These are phyloP conservation scores for Oncorhynchus keta DNA, from an alignment of 2,113 vertebrate species.

Conservation along the genomic window DNA sequence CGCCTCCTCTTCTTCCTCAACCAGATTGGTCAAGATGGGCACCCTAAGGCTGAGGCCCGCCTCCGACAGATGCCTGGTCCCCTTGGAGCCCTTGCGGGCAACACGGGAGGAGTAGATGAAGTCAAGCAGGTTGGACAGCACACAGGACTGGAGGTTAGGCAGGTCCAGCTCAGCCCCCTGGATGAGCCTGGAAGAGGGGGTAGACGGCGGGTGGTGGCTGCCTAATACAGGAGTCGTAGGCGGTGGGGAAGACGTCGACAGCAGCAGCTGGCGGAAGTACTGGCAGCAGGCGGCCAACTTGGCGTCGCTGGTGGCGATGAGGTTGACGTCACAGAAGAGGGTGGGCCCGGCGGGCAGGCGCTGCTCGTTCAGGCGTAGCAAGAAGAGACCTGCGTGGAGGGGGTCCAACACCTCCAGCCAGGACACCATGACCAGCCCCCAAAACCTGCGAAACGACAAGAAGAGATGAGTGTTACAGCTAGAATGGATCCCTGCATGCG, in stretches of 20 bases:
- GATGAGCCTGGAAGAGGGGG: constrained; percentile 4
- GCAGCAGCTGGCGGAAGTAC: constrained; percentile 20
- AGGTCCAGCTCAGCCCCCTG: not conserved
- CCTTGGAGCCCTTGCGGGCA: constrained; percentile 45
- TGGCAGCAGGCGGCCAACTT: constrained; percentile 2
- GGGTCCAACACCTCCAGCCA: constrained; percentile 83
- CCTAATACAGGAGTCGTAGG: constrained; percentile 64
- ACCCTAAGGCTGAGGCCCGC: constrained; percentile 38
- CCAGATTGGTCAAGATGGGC: constrained; percentile 60
- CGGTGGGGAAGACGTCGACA: constrained; percentile 42
- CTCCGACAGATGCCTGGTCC: too few species aligned
- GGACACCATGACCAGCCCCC: constrained; percentile 82
- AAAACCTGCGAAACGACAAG: constrained; percentile 61
- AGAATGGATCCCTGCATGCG: too few species aligned
- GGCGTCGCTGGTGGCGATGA: constrained; percentile 40
- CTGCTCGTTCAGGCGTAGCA: constrained; percentile 80
- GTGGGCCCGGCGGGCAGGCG: constrained; percentile 65
- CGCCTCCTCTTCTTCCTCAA: constrained; percentile 15
- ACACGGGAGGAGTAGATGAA: constrained; percentile 71
- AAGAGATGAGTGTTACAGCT: not conserved
- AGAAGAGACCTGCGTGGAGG: constrained; percentile 70
- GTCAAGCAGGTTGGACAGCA: too few species aligned
- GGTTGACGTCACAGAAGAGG: constrained; percentile 51
- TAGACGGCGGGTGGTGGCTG: constrained; percentile 27
- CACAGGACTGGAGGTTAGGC: not conserved